Evolutionary conservation across 64 coral and sea anemone species (phyloP), one percentile per base, ranked within the genome.

Genomic region (Stichodactyla helianthus): DNA sequence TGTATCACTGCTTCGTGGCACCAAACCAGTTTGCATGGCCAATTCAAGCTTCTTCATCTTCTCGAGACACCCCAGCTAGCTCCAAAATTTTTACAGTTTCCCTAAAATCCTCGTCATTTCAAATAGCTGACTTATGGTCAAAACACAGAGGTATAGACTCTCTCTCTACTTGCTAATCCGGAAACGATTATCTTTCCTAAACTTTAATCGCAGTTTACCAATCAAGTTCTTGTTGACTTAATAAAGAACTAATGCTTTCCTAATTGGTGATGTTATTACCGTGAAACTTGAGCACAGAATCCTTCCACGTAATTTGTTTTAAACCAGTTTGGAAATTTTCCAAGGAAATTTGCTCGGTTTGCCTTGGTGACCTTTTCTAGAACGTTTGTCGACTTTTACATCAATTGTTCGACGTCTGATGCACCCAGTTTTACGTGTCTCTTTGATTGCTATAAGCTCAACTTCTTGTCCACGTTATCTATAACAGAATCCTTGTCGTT

Each of bases 1-100:
- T 15, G 89, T 83, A 87, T 97, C 94, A 59, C 91, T 97, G 7
- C 59, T 26, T 10, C 88, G 67, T 51, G 79, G 79, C 54, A 93
- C 80, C 6, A 90, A 18, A 26, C 91, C 87, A 14, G 79, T 64
- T 28, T 88, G 19, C 55, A 89, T 88, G 5, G 82, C 59, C 52
- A 86, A 35, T 19, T 95, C 83, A 54, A 74, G 82, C 71, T 82
- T 90, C 81, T 96, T 97, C 94, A 90, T 83, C 1, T 82, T 50
- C 15, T 81, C 51, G 14, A 17, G 26, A 78, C 5, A 74, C 25
- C 17, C 68, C 23, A 78, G 11, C 28, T 4, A 16, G 25, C 35
- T 31, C 15, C 77, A 51, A 81, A 19, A 10, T 71, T 71, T 44
- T 20, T 18, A 51, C 17, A 16, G 26, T 20, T 52, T 52, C 78